These are phyloP conservation scores for Elephas maximus DNA, from an alignment of 2,113 vertebrate species.

Conservation along the genomic window DNA sequence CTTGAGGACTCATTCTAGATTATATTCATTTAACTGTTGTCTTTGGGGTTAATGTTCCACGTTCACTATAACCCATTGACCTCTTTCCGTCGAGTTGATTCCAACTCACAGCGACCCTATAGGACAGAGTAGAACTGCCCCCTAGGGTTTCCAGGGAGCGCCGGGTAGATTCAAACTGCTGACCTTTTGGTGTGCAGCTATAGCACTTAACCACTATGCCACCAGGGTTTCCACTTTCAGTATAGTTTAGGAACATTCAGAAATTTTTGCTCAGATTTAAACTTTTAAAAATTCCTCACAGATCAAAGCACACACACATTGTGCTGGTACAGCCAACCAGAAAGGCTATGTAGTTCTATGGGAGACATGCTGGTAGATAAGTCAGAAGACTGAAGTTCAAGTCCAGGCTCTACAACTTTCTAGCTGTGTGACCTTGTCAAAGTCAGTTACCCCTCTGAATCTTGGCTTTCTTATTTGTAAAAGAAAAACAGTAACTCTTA, in stretches of 20 bases:
- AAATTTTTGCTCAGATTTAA: background rate
- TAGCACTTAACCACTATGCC: too few relatives aligned
- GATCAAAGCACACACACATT: constrained; percentile 40
- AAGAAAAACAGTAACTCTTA: background rate
- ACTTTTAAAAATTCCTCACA: constrained; percentile 43
- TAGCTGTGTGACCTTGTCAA: constrained; percentile 7
- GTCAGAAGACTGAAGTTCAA: constrained; percentile 8
- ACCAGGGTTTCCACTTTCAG: background rate
- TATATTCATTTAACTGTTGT: background rate
- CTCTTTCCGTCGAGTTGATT: too few relatives aligned
- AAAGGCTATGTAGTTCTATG: background rate
- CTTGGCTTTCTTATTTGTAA: background rate
- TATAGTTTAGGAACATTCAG: constrained; percentile 9
- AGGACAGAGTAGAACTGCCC: too few relatives aligned
- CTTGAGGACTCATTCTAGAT: background rate
- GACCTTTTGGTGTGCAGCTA: too few relatives aligned
- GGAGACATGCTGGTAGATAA: constrained; percentile 31
- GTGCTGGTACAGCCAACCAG: background rate
- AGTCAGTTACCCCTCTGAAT: background rate
- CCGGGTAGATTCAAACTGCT: too few relatives aligned
- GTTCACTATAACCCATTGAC: background rate
- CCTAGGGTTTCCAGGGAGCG: too few relatives aligned
- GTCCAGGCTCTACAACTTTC: background rate
- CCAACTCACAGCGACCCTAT: too few relatives aligned
- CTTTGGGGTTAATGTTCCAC: background rate